A percentile compares a stretch with the other conserved stretches of the same genome.
Evolutionary conservation across 2,888 invertebrate species (phyloP).

Genomic region (Acleris emargana): DNA sequence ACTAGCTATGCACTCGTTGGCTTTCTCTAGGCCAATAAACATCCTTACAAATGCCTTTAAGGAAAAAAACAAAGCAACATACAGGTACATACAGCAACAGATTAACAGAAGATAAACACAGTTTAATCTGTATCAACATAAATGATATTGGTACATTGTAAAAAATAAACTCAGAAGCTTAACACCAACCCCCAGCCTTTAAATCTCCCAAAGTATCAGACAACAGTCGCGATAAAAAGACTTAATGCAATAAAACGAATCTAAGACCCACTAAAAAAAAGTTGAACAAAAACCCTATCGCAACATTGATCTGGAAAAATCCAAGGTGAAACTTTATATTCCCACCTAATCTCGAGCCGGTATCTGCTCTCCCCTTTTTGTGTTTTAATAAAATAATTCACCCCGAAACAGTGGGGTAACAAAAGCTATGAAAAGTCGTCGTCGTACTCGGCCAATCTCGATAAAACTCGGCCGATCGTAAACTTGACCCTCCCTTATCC

Average conservation of each 20-base stretch:
- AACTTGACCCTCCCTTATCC: slow-evolving; percentile 76
- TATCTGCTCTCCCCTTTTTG: slow-evolving; percentile 61
- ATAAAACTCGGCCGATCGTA: slow-evolving; percentile 75
- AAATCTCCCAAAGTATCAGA: slow-evolving; percentile 6
- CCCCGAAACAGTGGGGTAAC: slow-evolving; percentile 63
- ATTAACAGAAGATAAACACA: neutral
- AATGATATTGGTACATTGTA: neutral
- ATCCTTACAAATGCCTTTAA: no score
- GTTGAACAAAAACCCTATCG: slow-evolving; percentile 35
- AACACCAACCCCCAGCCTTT: slow-evolving; percentile 4
- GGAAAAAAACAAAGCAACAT: neutral
- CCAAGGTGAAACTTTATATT: slow-evolving; percentile 63
- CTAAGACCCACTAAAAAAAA: slow-evolving; percentile 30
- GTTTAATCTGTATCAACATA: neutral
- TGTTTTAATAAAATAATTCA: slow-evolving; percentile 73
- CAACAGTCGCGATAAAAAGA: slow-evolving; percentile 21
- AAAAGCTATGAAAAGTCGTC: slow-evolving; percentile 66
- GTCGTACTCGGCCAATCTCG: slow-evolving; percentile 65
- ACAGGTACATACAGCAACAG: neutral
- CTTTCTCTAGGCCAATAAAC: no score
- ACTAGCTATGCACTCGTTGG: no score
- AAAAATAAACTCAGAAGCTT: neutral
- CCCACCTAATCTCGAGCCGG: slow-evolving; percentile 61
- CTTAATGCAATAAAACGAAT: slow-evolving; percentile 32
- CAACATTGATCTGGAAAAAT: slow-evolving; percentile 49